Conservation (phyloP, 2,113 vertebrate genomes). For the Ctenomys sociabilis region DNA sequence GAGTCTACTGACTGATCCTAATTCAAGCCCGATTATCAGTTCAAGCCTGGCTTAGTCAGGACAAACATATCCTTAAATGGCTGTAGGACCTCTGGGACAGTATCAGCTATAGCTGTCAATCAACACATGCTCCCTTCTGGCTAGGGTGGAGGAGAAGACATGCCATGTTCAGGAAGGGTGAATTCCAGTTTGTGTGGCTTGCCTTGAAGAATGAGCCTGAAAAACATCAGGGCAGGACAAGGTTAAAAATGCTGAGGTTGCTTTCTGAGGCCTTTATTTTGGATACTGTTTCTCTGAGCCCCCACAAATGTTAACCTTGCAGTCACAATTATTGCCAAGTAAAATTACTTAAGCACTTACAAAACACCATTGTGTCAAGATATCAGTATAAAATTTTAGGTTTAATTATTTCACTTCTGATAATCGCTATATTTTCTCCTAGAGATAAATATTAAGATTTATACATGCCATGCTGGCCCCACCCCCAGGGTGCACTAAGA, state of each 20-base stretch:
- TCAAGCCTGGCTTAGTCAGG: background rate
- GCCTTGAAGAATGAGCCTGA: background rate
- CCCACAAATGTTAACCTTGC: background rate
- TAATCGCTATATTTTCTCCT: background rate
- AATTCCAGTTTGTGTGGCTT: background rate
- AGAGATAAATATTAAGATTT: constrained; percentile 40
- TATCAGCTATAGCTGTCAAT: background rate
- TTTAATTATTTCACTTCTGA: constrained; percentile 36
- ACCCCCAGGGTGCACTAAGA: no score
- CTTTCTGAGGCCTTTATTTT: background rate
- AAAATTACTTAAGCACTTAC: constrained; percentile 42
- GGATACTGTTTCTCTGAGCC: background rate
- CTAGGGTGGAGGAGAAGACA: background rate
- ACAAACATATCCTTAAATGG: background rate
- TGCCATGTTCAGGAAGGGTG: no score
- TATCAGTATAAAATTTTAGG: constrained; percentile 45
- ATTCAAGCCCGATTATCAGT: background rate
- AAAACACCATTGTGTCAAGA: constrained; percentile 15
- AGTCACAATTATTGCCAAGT: background rate
- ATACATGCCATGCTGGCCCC: background rate
- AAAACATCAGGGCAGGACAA: background rate
- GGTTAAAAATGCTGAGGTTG: background rate
- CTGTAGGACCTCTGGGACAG: background rate
- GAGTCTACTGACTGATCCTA: background rate
- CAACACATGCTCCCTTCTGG: background rate